Base-by-base conservation (phyloP, 37 sponge, comb jelly and placozoan species). In the Amphimedon queenslandica region DNA sequence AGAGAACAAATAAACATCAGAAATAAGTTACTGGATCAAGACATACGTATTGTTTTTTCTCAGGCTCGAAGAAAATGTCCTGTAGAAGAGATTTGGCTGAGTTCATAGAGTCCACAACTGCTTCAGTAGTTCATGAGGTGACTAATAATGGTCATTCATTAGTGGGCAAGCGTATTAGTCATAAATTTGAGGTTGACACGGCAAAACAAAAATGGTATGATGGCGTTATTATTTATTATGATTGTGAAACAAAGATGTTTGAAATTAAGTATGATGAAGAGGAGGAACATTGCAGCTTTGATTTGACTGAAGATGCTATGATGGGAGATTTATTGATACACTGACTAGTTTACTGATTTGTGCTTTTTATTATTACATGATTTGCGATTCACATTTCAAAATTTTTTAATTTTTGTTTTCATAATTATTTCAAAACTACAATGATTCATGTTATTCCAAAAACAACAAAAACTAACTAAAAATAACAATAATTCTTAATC, bases 31-130 rank as follows among this genome's bases (percentile, higher is more conserved):
- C 55, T 57, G 37, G 29, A 67, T 30, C 79, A 78, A 37, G 57
- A 78, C 30, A 55, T 80, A 63, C 64, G 58, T 35, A 69, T 78
- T n/a, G 11, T 36, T 55, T 78, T 80, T 51, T 42, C 72, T 55
- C 70, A 61, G 24, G 23, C 23, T 6, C 42, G 80, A 32, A 80
- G 70, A 29, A 63, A 60, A 41, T 20, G 70, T 16, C 80, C 80
- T 60, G 0, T 71, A 63, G 40, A 68, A 71, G 71, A 78, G 29
- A 57, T 4, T 56, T 73, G 29, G 47, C 73, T n/a, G 27, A 55
- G 4, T 73, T 32, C 10, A 57, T 69, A n/a, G n/a, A n/a, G n/a
- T n/a, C n/a, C n/a, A n/a, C n/a, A n/a, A n/a, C n/a, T 68, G 55
- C 30, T 1, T 31, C 33, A 33, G 11, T 30, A 55, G 27, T 3